Percentiles rank a stretch among this genome's conserved stretches.
Conservation (phyloP, 2,888 invertebrate genomes). For the Therioaphis trifolii region DNA sequence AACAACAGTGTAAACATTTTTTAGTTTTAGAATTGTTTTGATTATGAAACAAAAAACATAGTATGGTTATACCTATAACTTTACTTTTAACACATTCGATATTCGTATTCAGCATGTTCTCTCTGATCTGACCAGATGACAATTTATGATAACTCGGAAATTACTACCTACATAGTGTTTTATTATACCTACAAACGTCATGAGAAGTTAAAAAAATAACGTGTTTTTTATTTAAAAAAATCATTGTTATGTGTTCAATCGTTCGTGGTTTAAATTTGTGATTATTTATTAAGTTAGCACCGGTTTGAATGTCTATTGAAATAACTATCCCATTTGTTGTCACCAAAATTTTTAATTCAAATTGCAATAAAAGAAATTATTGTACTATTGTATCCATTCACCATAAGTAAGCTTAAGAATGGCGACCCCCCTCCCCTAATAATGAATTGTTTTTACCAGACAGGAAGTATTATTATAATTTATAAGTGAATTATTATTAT, state of each 20-base stretch:
- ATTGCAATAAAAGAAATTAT: too few relatives aligned
- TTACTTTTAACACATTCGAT: too few relatives aligned
- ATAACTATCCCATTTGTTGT: too few relatives aligned
- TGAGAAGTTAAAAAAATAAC: slow-evolving; percentile 6
- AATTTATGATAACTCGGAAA: background rate
- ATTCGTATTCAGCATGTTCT: slow-evolving; percentile 19
- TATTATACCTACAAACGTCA: background rate
- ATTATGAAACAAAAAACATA: slow-evolving; percentile 18
- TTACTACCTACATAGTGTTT: background rate
- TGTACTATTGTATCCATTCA: too few relatives aligned
- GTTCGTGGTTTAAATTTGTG: too few relatives aligned
- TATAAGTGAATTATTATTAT: slow-evolving; percentile 13
- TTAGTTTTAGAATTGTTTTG: background rate
- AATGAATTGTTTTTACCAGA: slow-evolving; percentile 27
- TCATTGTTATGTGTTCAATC: too few relatives aligned
- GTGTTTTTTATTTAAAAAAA: too few relatives aligned
- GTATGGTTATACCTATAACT: background rate
- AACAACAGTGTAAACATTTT: background rate
- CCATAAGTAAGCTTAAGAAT: background rate
- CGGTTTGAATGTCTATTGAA: too few relatives aligned
- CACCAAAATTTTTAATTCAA: too few relatives aligned
- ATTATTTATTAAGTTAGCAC: too few relatives aligned
- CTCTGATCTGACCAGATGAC: slow-evolving; percentile 3
- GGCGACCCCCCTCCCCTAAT: background rate
- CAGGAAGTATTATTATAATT: slow-evolving; percentile 36